Evolutionary conservation across 2,113 vertebrate species (phyloP), one percentile per base, ranked within the genome.

Genomic region (Toxostoma redivivum): DNA sequence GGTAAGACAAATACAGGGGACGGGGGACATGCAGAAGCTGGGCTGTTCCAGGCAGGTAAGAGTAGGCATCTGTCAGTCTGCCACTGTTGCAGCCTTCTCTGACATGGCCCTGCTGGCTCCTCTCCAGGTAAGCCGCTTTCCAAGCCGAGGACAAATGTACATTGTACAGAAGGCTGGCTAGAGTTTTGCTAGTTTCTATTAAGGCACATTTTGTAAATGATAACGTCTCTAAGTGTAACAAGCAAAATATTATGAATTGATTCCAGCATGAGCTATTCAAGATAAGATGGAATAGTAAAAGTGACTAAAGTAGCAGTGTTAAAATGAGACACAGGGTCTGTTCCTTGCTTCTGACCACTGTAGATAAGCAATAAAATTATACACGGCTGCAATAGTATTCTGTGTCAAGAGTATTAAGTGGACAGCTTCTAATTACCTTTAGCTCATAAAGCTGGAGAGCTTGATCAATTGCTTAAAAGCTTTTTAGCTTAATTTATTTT

Each of bases 161-260:
- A 40, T 40, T 84, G 92, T 87, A 92, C 57, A 85, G 86, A 83
- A 91, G 65, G 72, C 53, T 94, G 72, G 82, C 72, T 73, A 80
- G 54, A 92, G 60, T 87, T 92, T 89, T 94, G 73, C 81, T 86
- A 94, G 89, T 71, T 95, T 91, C 85, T 89, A 91, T 86, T 96
- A 97, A 94, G 76, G 76, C 56, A 93, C 79, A 56, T 86, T 96
- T 91, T 33, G 8, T 74, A 96, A 89, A 72, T 70, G 88, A 97
- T 93, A 96, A 95, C 28, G 15, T 70, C 92, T 95, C 83, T 85
- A 95, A 96, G 67, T 82, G 92, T 95, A 97, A 96, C 89, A 98
- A 97, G 85, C 64, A 90, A 96, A 96, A 96, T 66, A 86, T 96
- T 97, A 97, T 54, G 37, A 97, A 95, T 76, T 97, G 90, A 95